Base-by-base conservation (phyloP, 2,888 invertebrate genomes). In the Lasioglossum vierecki region DNA sequence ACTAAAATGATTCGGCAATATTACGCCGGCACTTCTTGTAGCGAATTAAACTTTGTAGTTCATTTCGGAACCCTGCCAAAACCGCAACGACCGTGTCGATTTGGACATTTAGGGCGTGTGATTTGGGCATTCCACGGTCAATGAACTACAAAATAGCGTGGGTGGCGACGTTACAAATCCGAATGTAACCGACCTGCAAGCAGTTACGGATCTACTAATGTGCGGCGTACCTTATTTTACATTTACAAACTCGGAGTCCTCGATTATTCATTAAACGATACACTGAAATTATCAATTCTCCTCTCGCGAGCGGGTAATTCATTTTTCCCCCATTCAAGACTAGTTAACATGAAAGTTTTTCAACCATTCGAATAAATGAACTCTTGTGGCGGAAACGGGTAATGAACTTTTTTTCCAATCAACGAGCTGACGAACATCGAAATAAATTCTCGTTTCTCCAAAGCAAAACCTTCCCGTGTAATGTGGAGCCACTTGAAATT, bases 81-180 rank as follows among this genome's bases (percentile, higher is more conserved):
- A 70, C 70, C 70, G 70, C 70, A 70, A 70, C 41, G 70, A 70
- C 70, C 41, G 70, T 70, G 70, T 70, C 70, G 70, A 70, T 70
- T 70, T 70, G 70, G 41, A 70, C 70, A 70, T 70, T 70, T 70
- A 41, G 70, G 70, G 70, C 70, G 70, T 70, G 70, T 41, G 70
- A 70, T 70, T 70, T 41, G 41, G n/a, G n/a, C 70, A 70, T 70
- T 70, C 70, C 41, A 41, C 70, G 70, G 41, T 70, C 70, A 74
- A 74, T 57, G 57, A 74, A 39, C 49, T 35, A 39, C 49, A 53
- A 53, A 35, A 74, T 53, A 53, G 70, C 39, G 70, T 22, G n/a
- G 39, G 39, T 13, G 41, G 41, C 70, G 39, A 70, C 22, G 41
- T 41, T 70, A 70, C 70, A 70, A 70, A 70, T 70, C 22, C 70